These are phyloP conservation scores for Leptarthrus brevirostris DNA, from an alignment of 2,888 invertebrate species.

Conservation along the genomic window DNA sequence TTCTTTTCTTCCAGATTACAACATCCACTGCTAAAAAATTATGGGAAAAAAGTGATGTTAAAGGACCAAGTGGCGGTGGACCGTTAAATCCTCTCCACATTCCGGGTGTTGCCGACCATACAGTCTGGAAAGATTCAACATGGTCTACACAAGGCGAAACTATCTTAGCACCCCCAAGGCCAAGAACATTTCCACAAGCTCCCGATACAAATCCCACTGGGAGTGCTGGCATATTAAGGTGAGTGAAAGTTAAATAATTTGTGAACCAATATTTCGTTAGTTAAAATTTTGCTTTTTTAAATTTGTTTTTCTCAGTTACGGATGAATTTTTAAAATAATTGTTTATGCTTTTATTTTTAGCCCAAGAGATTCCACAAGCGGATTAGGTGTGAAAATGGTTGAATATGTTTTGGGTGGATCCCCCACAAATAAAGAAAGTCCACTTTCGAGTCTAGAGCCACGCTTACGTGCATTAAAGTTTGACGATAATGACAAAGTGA, in stretches of 20 bases:
- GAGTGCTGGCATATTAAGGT: conserved; percentile 68
- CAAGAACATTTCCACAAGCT: conserved; percentile 73
- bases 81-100: conserved; percentile 80
- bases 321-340: conserved; percentile 51
- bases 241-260: conserved; percentile 45
- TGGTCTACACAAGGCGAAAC: conserved; percentile 92
- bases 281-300: too few relatives aligned
- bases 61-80: conserved; percentile 71
- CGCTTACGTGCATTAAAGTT: conserved; percentile 74
- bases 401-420: conserved; percentile 96
- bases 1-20: conserved; percentile 78
- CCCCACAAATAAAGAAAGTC: conserved; percentile 80
- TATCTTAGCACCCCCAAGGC: conserved; percentile 81
- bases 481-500: conserved; percentile 69
- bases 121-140: conserved; percentile 92
- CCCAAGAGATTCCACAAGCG: conserved; percentile 88
- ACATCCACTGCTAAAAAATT: conserved; percentile 93
- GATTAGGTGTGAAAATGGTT: conserved; percentile 97
- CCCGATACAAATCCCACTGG: conserved; percentile 69
- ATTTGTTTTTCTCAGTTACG: conserved; percentile 49
- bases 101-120: conserved; percentile 72
- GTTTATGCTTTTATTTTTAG: conserved; percentile 69
- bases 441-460: conserved; percentile 71
- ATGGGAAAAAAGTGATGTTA: conserved; percentile 87
- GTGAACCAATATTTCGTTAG: too few relatives aligned